These are phyloP conservation scores for Argya squamiceps DNA, from an alignment of 2,797 vertebrate species.

Conservation along the genomic window DNA sequence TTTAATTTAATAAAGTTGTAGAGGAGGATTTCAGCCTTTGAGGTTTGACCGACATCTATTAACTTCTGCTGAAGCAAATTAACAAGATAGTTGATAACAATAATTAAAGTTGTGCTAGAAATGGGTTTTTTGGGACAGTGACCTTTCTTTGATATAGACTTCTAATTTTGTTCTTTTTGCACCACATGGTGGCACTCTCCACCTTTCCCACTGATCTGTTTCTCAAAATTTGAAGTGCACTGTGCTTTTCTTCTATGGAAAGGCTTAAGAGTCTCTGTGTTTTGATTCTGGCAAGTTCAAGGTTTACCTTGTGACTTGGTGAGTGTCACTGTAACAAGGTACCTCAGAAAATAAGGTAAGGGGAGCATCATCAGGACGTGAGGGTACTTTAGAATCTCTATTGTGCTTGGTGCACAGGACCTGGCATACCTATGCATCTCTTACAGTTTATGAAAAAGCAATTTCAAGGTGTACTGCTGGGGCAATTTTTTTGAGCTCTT, in stretches of 20 bases:
- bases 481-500: background rate
- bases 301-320: background rate
- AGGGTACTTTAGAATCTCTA: background rate
- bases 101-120: background rate
- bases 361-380: background rate
- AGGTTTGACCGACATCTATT: background rate
- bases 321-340: background rate
- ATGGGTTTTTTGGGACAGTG: background rate
- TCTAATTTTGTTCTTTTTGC: background rate
- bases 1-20: background rate
- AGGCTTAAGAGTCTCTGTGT: background rate
- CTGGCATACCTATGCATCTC: background rate
- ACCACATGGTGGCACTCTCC: slow-evolving; percentile 71
- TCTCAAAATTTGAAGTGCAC: background rate
- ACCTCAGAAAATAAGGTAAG: background rate
- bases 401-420: background rate
- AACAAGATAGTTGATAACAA: background rate
- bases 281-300: background rate
- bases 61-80: background rate
- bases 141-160: background rate
- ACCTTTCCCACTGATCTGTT: background rate
- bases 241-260: background rate
- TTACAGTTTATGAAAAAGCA: background rate
- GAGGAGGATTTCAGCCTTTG: background rate
- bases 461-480: background rate